Conservation (phyloP, 64 coral and sea anemone species). For the Stichodactyla helianthus region DNA sequence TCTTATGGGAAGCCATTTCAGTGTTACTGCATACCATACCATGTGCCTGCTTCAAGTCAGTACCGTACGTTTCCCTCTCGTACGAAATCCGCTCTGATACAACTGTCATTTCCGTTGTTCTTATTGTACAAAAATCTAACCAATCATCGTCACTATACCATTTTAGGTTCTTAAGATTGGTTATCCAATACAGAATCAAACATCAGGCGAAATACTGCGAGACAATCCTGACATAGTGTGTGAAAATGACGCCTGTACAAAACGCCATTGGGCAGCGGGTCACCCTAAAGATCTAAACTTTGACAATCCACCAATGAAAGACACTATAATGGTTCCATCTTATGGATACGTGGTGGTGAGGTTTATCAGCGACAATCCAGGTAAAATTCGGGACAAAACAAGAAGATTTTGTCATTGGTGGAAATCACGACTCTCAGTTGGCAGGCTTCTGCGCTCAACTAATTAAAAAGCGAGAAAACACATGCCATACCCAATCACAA, state of each 20-base stretch:
- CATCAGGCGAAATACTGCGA: conserved; percentile 20
- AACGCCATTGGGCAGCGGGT: conserved; percentile 30
- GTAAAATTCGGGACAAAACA: background rate
- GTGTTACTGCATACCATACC: too few species aligned
- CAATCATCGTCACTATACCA: background rate
- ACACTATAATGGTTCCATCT: conserved; percentile 54
- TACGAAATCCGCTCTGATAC: background rate
- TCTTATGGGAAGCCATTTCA: too few species aligned
- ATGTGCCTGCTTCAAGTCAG: too few species aligned
- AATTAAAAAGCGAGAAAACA: background rate
- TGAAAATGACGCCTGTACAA: conserved; percentile 32
- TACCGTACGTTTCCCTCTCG: too few species aligned
- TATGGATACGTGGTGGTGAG: conserved; percentile 55
- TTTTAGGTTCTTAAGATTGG: conserved; percentile 47
- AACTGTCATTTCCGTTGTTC: background rate
- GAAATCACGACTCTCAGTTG: background rate
- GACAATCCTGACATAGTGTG: conserved; percentile 52
- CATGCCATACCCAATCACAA: background rate
- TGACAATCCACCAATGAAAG: conserved; percentile 41
- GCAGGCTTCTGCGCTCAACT: background rate
- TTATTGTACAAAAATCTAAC: background rate
- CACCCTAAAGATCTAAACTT: conserved; percentile 4
- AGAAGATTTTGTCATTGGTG: too few species aligned
- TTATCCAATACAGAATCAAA: conserved; percentile 36
- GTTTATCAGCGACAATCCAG: conserved; percentile 53